phyloP scores from a whole-genome alignment of 2,888 invertebrate species.

The Invenusta paracnida region DNA sequence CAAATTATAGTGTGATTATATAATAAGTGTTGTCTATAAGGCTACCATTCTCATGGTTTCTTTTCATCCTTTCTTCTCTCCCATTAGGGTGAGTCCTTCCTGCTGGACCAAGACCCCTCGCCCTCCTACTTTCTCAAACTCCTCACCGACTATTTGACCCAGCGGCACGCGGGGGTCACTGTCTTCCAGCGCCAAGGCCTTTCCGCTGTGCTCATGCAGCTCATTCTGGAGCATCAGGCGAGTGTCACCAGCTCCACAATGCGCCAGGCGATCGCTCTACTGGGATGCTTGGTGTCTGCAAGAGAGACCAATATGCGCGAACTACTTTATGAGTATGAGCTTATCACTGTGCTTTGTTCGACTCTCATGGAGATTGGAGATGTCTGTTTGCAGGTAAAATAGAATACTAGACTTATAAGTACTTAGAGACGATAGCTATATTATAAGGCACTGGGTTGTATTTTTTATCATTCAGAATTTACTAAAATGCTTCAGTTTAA shows the following conservation, averaged over 20 bases:
- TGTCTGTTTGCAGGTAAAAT: conserved; percentile 28
- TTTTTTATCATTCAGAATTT: too few relatives aligned
- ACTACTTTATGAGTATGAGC: conserved; percentile 57
- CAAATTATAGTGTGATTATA: too few relatives aligned
- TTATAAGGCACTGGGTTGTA: too few relatives aligned
- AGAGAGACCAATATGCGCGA: conserved; percentile 56
- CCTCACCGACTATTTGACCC: conserved; percentile 53
- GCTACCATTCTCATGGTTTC: too few relatives aligned
- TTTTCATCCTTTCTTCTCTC: conserved; percentile 41
- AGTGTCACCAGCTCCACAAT: conserved; percentile 8
- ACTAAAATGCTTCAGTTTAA: too few relatives aligned
- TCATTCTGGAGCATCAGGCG: conserved; percentile 37
- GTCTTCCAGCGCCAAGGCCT: conserved; percentile 32
- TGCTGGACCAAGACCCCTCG: conserved; percentile 58
- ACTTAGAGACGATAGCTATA: neutral
- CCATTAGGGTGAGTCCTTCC: conserved; percentile 56
- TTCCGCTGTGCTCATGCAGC: conserved; percentile 29
- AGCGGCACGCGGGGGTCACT: conserved; percentile 47
- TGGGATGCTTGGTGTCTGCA: neutral
- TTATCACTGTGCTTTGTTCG: conserved; percentile 32
- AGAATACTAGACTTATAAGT: neutral
- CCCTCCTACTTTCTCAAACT: conserved; percentile 56
- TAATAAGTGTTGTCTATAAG: too few relatives aligned
- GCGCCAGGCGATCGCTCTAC: conserved; percentile 13
- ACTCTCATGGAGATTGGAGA: conserved; percentile 35